These are phyloP conservation scores for Theropithecus gelada DNA, from an alignment of 2,113 vertebrate genomes.

Conservation along the genomic window DNA sequence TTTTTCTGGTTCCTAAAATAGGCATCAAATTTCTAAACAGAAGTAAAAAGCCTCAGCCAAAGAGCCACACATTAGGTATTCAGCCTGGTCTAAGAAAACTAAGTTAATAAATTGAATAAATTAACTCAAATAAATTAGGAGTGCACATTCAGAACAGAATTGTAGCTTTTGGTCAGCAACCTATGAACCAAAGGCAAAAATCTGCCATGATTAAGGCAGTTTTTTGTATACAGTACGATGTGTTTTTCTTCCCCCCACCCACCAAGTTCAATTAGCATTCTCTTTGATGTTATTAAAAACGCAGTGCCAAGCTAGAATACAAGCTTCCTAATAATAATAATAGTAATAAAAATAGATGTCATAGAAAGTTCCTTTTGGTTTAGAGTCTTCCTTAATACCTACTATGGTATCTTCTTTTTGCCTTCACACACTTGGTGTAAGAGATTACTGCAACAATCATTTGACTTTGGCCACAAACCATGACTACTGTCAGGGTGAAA, in stretches of 20 bases:
- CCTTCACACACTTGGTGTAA: constrained; percentile 41
- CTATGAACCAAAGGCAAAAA: constrained; percentile 73
- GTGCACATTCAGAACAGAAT: constrained; percentile 69
- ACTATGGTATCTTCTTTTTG: constrained; percentile 45
- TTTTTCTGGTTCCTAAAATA: constrained; percentile 53
- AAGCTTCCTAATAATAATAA: constrained; percentile 59
- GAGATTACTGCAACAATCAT: constrained; percentile 51
- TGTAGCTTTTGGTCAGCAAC: constrained; percentile 75
- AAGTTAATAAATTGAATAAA: constrained; percentile 49
- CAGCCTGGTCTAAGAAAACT: constrained; percentile 43
- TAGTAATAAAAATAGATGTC: constrained; percentile 5
- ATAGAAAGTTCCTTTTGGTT: constrained; percentile 40
- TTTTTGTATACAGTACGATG: constrained; percentile 47
- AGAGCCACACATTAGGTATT: constrained; percentile 50
- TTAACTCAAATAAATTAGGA: constrained; percentile 64
- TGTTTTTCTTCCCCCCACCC: not conserved
- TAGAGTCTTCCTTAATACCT: constrained; percentile 57
- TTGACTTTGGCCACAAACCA: not conserved
- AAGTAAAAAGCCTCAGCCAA: constrained; percentile 58
- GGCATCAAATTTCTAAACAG: constrained; percentile 55
- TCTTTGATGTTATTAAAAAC: constrained; percentile 64
- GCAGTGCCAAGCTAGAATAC: constrained; percentile 67
- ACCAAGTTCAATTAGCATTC: constrained; percentile 59
- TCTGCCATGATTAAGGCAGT: constrained; percentile 68
- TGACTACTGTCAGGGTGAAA: constrained; percentile 82